phyloP scores from a whole-genome alignment of 2,888 invertebrate genomes.

The Drosophila ustulata region DNA sequence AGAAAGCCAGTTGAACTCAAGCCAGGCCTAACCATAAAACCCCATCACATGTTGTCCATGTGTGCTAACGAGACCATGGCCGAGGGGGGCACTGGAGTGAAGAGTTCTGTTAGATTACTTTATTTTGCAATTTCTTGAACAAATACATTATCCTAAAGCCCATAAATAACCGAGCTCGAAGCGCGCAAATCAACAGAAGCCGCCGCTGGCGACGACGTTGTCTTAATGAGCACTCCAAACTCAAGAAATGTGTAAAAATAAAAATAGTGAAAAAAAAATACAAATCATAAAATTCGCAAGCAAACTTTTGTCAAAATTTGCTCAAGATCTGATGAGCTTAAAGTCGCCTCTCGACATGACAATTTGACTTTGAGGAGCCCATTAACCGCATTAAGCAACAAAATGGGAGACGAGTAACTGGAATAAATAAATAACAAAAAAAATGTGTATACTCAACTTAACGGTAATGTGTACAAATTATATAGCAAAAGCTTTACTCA shows the following conservation, averaged over 20 bases:
- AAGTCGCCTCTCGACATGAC: slow-evolving; percentile 42
- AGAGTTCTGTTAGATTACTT: slow-evolving; percentile 24
- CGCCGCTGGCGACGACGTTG: slow-evolving; percentile 44
- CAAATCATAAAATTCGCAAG: slow-evolving; percentile 10
- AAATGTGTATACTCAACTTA: slow-evolving; percentile 15
- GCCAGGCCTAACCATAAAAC: slow-evolving; percentile 18
- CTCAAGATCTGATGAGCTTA: slow-evolving; percentile 40
- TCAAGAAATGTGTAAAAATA: slow-evolving; percentile 34
- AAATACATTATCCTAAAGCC: slow-evolving; percentile 23
- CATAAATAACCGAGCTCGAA: slow-evolving; percentile 39
- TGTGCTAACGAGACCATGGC: background rate
- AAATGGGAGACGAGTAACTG: background rate
- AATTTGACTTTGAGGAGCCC: slow-evolving; percentile 50
- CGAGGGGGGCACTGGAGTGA: background rate
- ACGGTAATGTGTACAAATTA: slow-evolving; percentile 5
- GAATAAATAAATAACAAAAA: slow-evolving; percentile 11
- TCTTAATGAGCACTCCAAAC: slow-evolving; percentile 65
- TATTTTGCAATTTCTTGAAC: slow-evolving; percentile 34
- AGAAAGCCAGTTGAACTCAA: slow-evolving; percentile 31
- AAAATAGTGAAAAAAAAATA: background rate
- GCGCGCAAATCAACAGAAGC: slow-evolving; percentile 43
- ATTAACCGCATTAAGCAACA: slow-evolving; percentile 53
- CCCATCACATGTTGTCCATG: slow-evolving; percentile 21
- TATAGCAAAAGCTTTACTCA: slow-evolving; percentile 19
- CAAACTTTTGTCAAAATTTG: slow-evolving; percentile 38